Conservation (phyloP, 2,888 invertebrate species). For the Herminia tarsipennalis region DNA sequence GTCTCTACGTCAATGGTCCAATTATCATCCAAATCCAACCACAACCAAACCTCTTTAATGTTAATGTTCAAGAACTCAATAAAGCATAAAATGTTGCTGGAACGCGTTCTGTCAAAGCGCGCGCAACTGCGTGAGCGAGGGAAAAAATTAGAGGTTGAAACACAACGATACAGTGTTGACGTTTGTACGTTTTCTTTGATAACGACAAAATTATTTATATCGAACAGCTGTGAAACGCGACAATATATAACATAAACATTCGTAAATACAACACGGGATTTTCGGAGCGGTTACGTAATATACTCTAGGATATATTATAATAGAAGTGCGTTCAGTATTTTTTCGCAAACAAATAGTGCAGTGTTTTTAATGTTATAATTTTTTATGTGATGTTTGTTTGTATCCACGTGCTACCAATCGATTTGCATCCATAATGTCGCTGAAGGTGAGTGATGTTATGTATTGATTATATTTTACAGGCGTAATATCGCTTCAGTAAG, state of each 20-base stretch:
- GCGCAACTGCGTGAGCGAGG: slow-evolving; percentile 42
- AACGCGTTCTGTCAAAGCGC: slow-evolving; percentile 33
- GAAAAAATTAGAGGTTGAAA: slow-evolving; percentile 43
- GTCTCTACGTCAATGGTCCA: too few relatives aligned
- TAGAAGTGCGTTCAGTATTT: slow-evolving; percentile 14
- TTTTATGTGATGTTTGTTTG: slow-evolving; percentile 62
- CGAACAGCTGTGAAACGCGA: slow-evolving; percentile 25
- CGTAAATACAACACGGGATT: slow-evolving; percentile 17
- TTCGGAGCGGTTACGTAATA: slow-evolving; percentile 19
- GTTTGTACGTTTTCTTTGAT: slow-evolving; percentile 25
- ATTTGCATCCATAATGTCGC: slow-evolving; percentile 64
- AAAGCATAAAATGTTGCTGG: slow-evolving; percentile 10
- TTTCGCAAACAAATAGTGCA: slow-evolving; percentile 30
- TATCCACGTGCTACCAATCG: slow-evolving; percentile 59
- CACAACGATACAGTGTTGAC: slow-evolving; percentile 21
- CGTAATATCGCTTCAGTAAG: not conserved
- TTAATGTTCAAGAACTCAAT: not conserved
- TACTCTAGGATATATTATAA: slow-evolving; percentile 8
- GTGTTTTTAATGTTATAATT: slow-evolving; percentile 46
- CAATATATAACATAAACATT: slow-evolving; percentile 28
- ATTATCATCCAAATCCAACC: too few relatives aligned
- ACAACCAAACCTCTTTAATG: not conserved
- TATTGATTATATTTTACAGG: slow-evolving; percentile 27
- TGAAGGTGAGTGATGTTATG: slow-evolving; percentile 64
- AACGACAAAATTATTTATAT: slow-evolving; percentile 28